Base-by-base conservation (phyloP, 2,113 vertebrate species). In the Harpagus bidentatus region DNA sequence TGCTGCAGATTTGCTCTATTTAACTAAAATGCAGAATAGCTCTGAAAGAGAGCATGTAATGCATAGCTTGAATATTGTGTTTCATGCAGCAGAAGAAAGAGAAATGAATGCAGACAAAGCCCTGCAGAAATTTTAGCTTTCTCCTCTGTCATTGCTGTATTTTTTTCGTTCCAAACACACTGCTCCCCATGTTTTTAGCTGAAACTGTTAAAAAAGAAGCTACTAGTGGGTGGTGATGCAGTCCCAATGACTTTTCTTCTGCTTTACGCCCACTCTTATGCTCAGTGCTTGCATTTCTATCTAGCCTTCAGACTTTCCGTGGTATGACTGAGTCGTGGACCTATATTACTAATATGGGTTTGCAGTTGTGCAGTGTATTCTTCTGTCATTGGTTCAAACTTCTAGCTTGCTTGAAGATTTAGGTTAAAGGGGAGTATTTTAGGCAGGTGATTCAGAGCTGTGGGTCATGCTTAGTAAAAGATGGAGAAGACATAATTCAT, bases 221-320 rank as follows among this genome's bases (percentile, higher is more conserved):
- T 93, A 12, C 67, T 93, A 50, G 95, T 95, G 95, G 91, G 91
- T 91, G 96, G 71, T 93, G 70, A 13, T 95, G 50, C 73, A 80
- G 62, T 77, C 84, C 77, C 55, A 52, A 2, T 91, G 91, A 87
- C 71, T 93, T 88, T 50, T 32, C 71, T 65, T 48, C 77, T 94
- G 67, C 71, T 86, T 90, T 70, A 83, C 93, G 78, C 96, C 95
- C 85, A 86, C 93, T 80, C 62, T 70, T 52, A 13, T 29, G 48
- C 61, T 91, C 28, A 20, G 32, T 90, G 73, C 45, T 80, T 71
- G 36, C 20, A 20, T 70, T 67, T 83, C 73, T 71, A 9, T n/a
- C 21, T 66, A 82, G 76, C 38, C 38, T 73, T 70, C 45, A 91
- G 87, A 23, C 28, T 76, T 85, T 28, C 52, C 84, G 47, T 74